Percentiles rank a stretch among this genome's conserved stretches.
Evolutionary conservation across 2,888 invertebrate species (phyloP).

Genomic region (Linyphia triangularis): DNA sequence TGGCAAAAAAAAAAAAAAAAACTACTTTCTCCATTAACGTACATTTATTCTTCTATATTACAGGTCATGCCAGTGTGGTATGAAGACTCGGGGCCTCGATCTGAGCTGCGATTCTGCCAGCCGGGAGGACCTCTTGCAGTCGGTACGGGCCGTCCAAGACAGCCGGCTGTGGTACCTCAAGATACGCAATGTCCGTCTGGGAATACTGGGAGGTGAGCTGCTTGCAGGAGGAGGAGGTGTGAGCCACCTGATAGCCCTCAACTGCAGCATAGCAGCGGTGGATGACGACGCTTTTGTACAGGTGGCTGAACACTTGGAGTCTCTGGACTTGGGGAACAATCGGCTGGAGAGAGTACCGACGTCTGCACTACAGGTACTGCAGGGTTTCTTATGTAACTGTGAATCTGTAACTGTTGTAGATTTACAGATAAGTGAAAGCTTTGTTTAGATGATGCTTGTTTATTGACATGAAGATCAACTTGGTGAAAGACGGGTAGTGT

Average conservation of each 20-base stretch:
- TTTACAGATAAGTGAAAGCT: too few species aligned
- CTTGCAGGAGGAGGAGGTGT: conserved; percentile 92
- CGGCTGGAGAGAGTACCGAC: conserved; percentile 83
- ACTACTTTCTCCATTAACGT: background rate
- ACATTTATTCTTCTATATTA: background rate
- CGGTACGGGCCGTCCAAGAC: conserved; percentile 43
- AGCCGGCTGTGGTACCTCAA: conserved; percentile 87
- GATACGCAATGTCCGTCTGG: conserved; percentile 90
- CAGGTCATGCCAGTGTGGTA: conserved; percentile 88
- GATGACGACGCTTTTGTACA: conserved; percentile 93
- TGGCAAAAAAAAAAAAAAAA: background rate
- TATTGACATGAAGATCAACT: too few species aligned
- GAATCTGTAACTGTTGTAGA: too few species aligned
- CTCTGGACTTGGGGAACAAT: conserved; percentile 93
- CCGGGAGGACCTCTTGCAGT: conserved; percentile 51
- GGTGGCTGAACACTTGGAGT: conserved; percentile 87
- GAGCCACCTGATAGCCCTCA: conserved; percentile 91
- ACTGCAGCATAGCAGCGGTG: conserved; percentile 90
- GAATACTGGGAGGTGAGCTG: conserved; percentile 86
- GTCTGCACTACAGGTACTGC: conserved; percentile 68
- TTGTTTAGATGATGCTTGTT: too few species aligned
- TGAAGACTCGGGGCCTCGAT: conserved; percentile 90
- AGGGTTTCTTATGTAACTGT: too few species aligned
- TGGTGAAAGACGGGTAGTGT: too few species aligned
- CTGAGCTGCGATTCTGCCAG: conserved; percentile 87